phyloP scores from a whole-genome alignment of 92 coral and sea anemone species.

The Parazoanthus atlanticus region DNA sequence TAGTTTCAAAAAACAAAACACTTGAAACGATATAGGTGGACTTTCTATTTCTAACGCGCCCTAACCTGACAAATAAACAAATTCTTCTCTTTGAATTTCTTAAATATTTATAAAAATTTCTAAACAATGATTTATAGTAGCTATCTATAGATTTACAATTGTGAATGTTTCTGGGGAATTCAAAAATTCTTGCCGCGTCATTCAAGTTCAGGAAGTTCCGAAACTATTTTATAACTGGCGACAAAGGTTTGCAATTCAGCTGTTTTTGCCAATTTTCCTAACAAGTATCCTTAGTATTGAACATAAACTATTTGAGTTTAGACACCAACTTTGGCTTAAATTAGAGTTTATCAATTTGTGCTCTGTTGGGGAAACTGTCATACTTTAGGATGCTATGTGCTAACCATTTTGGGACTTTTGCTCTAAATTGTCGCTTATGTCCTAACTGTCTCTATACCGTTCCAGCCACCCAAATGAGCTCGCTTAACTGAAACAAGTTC shows the following conservation, averaged over 20 bases:
- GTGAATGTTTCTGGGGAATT: neutral
- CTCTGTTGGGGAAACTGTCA: neutral
- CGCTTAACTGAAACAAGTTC: neutral
- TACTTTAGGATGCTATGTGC: neutral
- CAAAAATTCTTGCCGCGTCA: no score
- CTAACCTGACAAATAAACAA: neutral
- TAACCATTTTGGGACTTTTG: neutral
- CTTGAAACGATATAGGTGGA: conserved; percentile 4
- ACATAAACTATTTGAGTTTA: neutral
- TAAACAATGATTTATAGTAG: conserved; percentile 17
- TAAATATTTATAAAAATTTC: neutral
- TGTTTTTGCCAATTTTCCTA: no score
- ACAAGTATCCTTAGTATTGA: neutral
- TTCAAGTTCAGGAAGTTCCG: neutral
- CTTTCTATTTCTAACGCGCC: neutral
- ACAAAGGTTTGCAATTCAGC: neutral
- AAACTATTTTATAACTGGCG: neutral
- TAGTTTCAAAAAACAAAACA: neutral
- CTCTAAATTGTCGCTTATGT: neutral
- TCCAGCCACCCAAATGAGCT: neutral
- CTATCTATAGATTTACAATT: neutral
- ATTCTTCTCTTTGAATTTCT: neutral
- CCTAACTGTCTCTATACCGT: neutral
- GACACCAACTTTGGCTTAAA: neutral
- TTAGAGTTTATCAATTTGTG: neutral